phyloP scores from a whole-genome alignment of 2,113 vertebrate genomes.

The Ploceus nigricollis region DNA sequence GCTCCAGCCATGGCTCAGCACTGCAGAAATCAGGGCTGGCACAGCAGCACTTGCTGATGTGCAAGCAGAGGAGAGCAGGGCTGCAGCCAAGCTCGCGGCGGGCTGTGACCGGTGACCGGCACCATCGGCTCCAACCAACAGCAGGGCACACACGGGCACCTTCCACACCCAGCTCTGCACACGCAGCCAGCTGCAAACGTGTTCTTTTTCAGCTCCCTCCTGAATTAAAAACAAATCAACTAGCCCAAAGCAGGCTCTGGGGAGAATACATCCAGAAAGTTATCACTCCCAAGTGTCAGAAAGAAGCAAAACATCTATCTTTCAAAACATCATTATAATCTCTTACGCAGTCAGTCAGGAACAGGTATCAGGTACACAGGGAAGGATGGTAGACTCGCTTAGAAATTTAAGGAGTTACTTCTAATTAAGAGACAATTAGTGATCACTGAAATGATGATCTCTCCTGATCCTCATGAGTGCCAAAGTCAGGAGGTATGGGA shows the following conservation, averaged over 20 bases:
- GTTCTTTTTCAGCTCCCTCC: background rate
- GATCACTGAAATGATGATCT: background rate
- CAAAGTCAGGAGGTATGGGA: background rate
- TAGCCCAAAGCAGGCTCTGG: background rate
- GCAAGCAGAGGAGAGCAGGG: background rate
- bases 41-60: background rate
- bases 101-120: background rate
- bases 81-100: background rate
- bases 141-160: background rate
- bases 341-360: background rate
- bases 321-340: background rate
- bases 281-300: background rate
- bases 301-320: background rate
- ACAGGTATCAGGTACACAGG: background rate
- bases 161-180: background rate
- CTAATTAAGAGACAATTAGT: background rate
- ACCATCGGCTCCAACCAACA: rapidly evolving
- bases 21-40: background rate
- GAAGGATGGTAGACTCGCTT: background rate
- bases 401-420: background rate
- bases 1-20: background rate
- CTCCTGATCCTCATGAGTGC: background rate
- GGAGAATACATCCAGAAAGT: background rate
- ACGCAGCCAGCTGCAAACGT: background rate
- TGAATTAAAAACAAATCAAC: background rate